Percentiles rank a stretch among this genome's conserved stretches.
phyloP scores from a whole-genome alignment of 2,113 vertebrate genomes.

The Apeltes quadracus region DNA sequence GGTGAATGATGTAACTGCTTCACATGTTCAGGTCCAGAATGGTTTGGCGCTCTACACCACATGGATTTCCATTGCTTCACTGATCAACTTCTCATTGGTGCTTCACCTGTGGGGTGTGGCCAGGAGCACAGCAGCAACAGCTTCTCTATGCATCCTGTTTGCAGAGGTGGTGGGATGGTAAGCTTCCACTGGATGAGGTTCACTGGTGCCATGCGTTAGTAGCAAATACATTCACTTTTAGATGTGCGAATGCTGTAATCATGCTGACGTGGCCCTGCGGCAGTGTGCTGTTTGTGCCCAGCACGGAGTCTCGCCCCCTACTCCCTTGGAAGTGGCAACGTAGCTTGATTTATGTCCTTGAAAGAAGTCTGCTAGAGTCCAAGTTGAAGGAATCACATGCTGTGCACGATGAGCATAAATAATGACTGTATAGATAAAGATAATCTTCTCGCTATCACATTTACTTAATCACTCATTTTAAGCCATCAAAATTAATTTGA shows the following conservation, averaged over 20 bases:
- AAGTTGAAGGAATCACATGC: background rate
- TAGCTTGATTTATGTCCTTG: too few relatives aligned
- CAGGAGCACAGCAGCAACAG: slow-evolving; percentile 72
- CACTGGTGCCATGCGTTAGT: background rate
- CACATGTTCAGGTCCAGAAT: slow-evolving; percentile 83
- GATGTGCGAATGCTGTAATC: too few relatives aligned
- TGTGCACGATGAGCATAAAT: background rate
- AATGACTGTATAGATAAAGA: background rate
- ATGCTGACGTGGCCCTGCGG: too few relatives aligned
- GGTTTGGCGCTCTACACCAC: slow-evolving; percentile 83
- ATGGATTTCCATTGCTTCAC: slow-evolving; percentile 82
- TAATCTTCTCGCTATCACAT: background rate
- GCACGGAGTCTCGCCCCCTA: too few relatives aligned
- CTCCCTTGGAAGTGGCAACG: too few relatives aligned
- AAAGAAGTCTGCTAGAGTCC: too few relatives aligned
- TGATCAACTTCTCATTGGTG: slow-evolving; percentile 83
- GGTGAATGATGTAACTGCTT: background rate
- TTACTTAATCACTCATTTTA: background rate
- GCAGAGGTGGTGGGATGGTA: slow-evolving; percentile 80
- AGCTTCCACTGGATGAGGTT: slow-evolving; percentile 18
- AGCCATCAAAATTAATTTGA: too few relatives aligned
- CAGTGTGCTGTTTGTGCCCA: too few relatives aligned
- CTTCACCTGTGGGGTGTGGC: slow-evolving; percentile 74
- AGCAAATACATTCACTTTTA: background rate
- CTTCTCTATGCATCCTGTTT: slow-evolving; percentile 81